Conservation (phyloP, 2,888 invertebrate genomes). For the Leptogaster cylindrica region DNA sequence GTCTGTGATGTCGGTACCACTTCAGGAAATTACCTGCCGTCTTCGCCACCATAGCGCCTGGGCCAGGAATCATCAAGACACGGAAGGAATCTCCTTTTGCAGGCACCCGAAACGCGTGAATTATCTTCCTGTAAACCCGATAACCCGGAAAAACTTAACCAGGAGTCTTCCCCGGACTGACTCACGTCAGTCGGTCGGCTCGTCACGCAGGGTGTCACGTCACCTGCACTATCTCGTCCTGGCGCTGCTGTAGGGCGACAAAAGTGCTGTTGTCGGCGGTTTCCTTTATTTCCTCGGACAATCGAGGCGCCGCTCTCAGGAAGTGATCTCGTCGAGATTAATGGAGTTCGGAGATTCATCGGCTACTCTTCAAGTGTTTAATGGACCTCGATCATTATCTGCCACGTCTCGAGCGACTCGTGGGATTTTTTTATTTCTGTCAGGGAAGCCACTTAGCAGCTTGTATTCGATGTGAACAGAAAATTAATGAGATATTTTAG, state of each 20-base stretch:
- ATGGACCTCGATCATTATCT: conserved; percentile 23
- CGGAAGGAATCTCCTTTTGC: not conserved
- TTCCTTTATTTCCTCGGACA: not conserved
- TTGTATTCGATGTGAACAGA: too few relatives aligned
- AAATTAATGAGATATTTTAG: too few relatives aligned
- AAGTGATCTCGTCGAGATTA: conserved; percentile 2
- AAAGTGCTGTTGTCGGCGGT: not conserved
- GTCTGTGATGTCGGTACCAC: not conserved
- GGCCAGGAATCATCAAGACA: not conserved
- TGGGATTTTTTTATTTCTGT: too few relatives aligned
- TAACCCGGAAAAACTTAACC: not conserved
- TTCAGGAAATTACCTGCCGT: conserved; percentile 3
- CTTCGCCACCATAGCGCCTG: not conserved
- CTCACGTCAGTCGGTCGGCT: not conserved
- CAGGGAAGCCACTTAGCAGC: too few relatives aligned
- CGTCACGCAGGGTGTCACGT: not conserved
- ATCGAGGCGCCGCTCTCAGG: conserved; percentile 20
- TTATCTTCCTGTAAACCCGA: too few relatives aligned
- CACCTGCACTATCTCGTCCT: not conserved
- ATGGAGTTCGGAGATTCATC: conserved; percentile 21
- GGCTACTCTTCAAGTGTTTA: conserved; percentile 14
- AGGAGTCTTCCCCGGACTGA: conserved; percentile 18
- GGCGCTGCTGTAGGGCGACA: not conserved
- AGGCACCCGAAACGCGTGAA: not conserved
- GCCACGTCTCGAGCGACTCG: too few relatives aligned